Evolutionary conservation across 2,797 vertebrate genomes (phyloP).

Genomic region (Ataeniobius toweri): DNA sequence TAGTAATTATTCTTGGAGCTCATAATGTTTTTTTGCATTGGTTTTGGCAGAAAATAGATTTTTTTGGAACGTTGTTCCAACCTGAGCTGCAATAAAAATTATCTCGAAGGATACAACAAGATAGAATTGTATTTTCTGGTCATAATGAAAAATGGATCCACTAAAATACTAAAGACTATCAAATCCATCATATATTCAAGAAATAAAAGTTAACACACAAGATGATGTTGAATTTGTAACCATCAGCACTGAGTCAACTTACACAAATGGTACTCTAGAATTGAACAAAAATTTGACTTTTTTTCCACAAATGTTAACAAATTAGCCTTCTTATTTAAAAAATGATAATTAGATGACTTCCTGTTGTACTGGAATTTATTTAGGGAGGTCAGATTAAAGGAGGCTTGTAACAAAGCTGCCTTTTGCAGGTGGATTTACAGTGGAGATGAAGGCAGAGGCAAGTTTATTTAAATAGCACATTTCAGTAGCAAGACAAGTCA

Average conservation of each 20-base stretch:
- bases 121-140: neutral
- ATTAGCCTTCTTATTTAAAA: neutral
- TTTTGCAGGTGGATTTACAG: too few species aligned
- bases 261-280: neutral
- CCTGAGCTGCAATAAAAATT: constrained; percentile 6
- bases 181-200: neutral
- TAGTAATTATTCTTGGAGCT: constrained; percentile 32
- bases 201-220: neutral
- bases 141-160: neutral
- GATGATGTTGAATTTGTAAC: neutral
- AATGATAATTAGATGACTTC: neutral
- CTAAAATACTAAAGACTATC: neutral
- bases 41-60: neutral
- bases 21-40: neutral
- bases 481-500: too few species aligned
- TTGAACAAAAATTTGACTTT: neutral
- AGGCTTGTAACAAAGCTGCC: neutral
- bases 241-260: neutral
- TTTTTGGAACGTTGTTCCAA: neutral
- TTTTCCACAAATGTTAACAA: neutral
- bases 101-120: neutral
- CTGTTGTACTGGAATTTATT: neutral
- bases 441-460: too few species aligned
- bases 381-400: neutral
- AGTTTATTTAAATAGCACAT: too few species aligned